phyloP scores from a whole-genome alignment of 1,140 invertebrate species.

The Cherax quadricarinatus region DNA sequence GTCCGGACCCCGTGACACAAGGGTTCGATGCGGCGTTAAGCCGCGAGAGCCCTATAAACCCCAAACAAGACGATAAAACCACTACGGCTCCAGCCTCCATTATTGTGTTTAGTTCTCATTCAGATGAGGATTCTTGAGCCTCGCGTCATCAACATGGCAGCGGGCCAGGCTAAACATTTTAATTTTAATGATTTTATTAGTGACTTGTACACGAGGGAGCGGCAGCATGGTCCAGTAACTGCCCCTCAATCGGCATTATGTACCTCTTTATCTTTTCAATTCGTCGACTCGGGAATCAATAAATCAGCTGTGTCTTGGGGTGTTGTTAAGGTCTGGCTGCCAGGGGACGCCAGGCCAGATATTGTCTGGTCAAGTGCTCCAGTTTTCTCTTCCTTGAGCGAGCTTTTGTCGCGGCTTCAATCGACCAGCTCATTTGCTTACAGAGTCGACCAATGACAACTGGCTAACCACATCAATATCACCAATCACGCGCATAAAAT shows the following conservation, averaged over 20 bases:
- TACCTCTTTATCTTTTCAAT: neutral
- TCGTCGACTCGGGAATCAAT: neutral
- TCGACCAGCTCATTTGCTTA: constrained; percentile 65
- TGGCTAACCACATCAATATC: constrained; percentile 56
- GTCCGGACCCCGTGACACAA: no score
- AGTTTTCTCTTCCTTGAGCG: constrained; percentile 22
- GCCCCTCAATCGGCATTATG: constrained; percentile 24
- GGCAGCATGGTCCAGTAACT: constrained; percentile 30
- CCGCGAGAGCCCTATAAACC: no score
- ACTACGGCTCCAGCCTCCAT: no score
- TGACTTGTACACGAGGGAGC: constrained; percentile 60
- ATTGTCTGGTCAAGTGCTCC: constrained; percentile 53
- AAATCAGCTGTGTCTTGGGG: constrained; percentile 23
- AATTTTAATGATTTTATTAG: constrained; percentile 46
- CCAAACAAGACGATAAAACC: no score
- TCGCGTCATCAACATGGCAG: neutral
- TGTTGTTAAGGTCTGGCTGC: neutral
- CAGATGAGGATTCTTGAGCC: no score
- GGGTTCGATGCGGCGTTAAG: no score
- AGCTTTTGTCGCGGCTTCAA: constrained; percentile 31
- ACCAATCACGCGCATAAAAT: constrained; percentile 68
- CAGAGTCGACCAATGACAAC: constrained; percentile 35
- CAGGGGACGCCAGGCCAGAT: constrained; percentile 19
- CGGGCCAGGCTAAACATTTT: constrained; percentile 25
- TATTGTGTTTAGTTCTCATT: no score